Conservation (phyloP, 2,797 vertebrate species). For the Serranus cabrilla region DNA sequence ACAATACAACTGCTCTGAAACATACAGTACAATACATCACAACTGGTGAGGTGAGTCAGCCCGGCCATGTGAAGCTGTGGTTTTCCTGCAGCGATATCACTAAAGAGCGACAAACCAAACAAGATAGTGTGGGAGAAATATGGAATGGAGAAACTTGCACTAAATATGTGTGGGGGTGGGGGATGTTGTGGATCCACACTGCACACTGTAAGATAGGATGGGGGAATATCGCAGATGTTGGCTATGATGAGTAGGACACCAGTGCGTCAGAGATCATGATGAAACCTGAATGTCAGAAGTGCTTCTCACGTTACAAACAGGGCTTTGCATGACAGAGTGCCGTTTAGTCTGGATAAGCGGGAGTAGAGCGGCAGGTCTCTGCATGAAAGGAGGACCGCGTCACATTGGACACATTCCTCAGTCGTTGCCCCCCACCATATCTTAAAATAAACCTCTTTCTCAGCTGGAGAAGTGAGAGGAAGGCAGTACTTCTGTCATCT, state of each 20-base stretch:
- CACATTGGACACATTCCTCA: conserved; percentile 77
- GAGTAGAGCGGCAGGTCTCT: conserved; percentile 65
- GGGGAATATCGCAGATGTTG: conserved; percentile 52
- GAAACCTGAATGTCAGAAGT: conserved; percentile 72
- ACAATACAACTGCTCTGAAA: conserved; percentile 15
- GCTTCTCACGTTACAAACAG: conserved; percentile 63
- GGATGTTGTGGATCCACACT: conserved; percentile 58
- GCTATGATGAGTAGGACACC: conserved; percentile 46
- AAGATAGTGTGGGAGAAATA: conserved; percentile 31
- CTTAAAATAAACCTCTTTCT: conserved; percentile 83
- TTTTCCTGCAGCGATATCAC: conserved; percentile 25
- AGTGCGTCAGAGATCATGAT: conserved; percentile 75
- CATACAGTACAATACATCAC: conserved; percentile 7
- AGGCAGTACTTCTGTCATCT: conserved; percentile 45
- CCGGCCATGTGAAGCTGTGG: conserved; percentile 22
- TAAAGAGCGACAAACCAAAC: conserved; percentile 1
- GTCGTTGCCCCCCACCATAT: conserved; percentile 26
- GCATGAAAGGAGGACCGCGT: conserved; percentile 71
- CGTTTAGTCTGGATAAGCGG: conserved; percentile 18
- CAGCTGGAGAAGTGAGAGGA: conserved; percentile 41
- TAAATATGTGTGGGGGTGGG: conserved; percentile 53
- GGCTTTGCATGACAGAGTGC: conserved; percentile 46
- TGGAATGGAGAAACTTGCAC: background rate
- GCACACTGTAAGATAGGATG: conserved; percentile 40
- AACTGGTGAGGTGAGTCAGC: conserved; percentile 41